These are phyloP conservation scores for Leptodactylus fallax DNA, from an alignment of 2,797 vertebrate species.

Conservation along the genomic window DNA sequence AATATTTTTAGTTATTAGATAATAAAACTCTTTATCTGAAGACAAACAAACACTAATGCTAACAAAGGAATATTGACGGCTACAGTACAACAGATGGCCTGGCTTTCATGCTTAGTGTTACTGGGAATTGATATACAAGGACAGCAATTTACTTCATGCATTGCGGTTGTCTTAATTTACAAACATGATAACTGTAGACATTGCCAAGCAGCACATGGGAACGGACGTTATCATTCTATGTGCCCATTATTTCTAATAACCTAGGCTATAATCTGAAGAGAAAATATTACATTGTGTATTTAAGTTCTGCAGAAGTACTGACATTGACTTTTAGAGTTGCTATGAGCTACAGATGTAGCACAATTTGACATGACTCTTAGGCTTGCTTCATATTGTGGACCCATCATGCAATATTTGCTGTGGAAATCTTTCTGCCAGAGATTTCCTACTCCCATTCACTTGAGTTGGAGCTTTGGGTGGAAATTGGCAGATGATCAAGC, in stretches of 20 bases:
- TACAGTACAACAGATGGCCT: constrained; percentile 8
- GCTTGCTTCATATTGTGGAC: too few species aligned
- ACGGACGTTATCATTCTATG: background rate
- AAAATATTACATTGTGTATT: background rate
- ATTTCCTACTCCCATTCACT: too few species aligned
- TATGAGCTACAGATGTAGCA: too few species aligned
- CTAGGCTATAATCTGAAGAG: background rate
- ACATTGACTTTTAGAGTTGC: background rate
- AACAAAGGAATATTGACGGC: background rate
- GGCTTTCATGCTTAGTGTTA: background rate
- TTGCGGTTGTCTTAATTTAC: background rate
- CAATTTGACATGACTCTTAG: too few species aligned
- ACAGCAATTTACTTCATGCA: background rate
- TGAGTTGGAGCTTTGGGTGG: too few species aligned
- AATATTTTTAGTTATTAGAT: background rate
- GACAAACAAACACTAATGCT: background rate
- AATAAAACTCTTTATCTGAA: background rate
- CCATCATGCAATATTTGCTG: too few species aligned
- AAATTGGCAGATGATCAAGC: too few species aligned
- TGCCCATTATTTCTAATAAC: background rate
- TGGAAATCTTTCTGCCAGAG: too few species aligned
- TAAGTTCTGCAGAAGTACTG: background rate
- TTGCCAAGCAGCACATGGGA: background rate
- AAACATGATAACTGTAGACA: constrained; percentile 3
- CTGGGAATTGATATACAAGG: constrained; percentile 1